phyloP scores from a whole-genome alignment of 2,888 invertebrate genomes.

The Drosophila nr. medialis region DNA sequence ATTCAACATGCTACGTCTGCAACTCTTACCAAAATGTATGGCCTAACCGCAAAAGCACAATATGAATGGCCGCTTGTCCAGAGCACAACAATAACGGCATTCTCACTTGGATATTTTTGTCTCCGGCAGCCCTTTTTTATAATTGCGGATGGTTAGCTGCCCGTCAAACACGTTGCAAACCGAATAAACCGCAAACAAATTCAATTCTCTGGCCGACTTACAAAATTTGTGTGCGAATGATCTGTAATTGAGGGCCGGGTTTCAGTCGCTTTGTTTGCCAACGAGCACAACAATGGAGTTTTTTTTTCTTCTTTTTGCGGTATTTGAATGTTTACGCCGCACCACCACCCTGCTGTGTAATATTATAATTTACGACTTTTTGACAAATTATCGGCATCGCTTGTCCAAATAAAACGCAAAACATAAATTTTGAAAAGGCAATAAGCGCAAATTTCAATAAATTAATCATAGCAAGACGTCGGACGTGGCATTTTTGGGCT shows the following conservation, averaged over 20 bases:
- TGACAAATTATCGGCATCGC: slow-evolving; percentile 79
- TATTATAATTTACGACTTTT: slow-evolving; percentile 78
- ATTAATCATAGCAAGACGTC: slow-evolving; percentile 71
- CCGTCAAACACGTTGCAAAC: slow-evolving; percentile 36
- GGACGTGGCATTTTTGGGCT: slow-evolving; percentile 22
- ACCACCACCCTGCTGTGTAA: slow-evolving; percentile 21
- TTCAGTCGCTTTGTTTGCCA: not conserved
- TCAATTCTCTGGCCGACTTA: slow-evolving; percentile 47
- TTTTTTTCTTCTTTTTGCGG: not conserved
- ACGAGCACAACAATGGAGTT: not conserved
- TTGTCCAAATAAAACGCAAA: slow-evolving; percentile 69
- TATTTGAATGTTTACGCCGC: not conserved
- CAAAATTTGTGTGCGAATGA: slow-evolving; percentile 10
- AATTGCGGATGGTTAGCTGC: slow-evolving; percentile 28
- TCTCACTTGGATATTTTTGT: slow-evolving; percentile 11
- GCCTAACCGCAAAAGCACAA: slow-evolving; percentile 53
- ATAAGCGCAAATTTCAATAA: slow-evolving; percentile 78
- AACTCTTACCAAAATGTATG: slow-evolving; percentile 39
- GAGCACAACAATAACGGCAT: slow-evolving; percentile 15
- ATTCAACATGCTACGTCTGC: slow-evolving; percentile 24
- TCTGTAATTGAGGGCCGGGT: slow-evolving; percentile 1
- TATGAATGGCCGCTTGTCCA: slow-evolving; percentile 34
- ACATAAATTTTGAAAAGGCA: slow-evolving; percentile 72
- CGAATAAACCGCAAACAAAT: slow-evolving; percentile 63
- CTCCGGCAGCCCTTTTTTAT: slow-evolving; percentile 1